phyloP scores from a whole-genome alignment of 2,797 vertebrate species.

The Orientallactaga sibirica region DNA sequence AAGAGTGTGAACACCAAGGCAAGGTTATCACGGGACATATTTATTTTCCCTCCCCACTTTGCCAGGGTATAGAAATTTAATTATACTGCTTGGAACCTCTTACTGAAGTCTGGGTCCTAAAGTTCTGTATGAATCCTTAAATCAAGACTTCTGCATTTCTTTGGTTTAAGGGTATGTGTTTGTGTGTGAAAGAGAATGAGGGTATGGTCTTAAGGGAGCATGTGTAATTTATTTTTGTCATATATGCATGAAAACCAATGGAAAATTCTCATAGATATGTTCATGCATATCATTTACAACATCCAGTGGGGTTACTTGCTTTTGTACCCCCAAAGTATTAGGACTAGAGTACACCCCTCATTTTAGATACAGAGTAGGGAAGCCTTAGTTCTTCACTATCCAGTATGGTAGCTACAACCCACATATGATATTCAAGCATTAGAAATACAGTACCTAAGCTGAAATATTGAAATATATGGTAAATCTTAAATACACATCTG shows the following conservation, averaged over 20 bases:
- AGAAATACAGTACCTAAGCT: constrained; percentile 14
- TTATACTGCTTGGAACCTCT: background rate
- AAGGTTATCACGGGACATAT: background rate
- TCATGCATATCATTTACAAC: background rate
- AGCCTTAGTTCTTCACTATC: background rate
- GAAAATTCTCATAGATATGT: background rate
- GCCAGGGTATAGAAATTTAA: background rate
- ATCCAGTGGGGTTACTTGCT: background rate
- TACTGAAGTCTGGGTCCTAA: background rate
- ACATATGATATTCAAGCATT: background rate
- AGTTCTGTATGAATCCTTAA: background rate
- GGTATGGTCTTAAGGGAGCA: background rate
- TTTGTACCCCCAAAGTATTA: background rate
- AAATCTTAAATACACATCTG: background rate
- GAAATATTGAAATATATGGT: background rate
- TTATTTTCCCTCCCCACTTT: background rate
- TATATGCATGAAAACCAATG: constrained; percentile 18
- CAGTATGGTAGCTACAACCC: background rate
- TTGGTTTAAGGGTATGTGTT: background rate
- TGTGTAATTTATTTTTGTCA: background rate
- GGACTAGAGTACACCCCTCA: background rate
- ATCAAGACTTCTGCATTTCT: background rate
- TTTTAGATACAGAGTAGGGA: background rate
- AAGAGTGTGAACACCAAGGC: background rate
- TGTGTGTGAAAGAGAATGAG: too few species aligned